These are phyloP conservation scores for Clavelina lepadiformis DNA, from an alignment of 23 tunicate genomes.

Conservation along the genomic window DNA sequence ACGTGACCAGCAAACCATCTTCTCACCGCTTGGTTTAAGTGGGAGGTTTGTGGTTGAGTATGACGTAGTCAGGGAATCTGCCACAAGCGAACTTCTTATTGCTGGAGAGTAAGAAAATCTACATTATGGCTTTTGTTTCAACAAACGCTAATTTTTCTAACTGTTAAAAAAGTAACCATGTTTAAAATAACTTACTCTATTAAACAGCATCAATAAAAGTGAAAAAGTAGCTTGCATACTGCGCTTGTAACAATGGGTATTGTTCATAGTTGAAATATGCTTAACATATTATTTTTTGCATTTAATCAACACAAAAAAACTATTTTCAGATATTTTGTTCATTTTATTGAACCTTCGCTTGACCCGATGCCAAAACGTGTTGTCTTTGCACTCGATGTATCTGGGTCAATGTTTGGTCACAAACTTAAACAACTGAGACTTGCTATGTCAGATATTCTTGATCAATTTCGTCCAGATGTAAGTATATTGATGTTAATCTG, in stretches of 20 bases:
- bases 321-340: conserved; percentile 25
- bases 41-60: conserved; percentile 47
- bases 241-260: too few species aligned
- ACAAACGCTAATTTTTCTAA: too few species aligned
- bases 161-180: too few species aligned
- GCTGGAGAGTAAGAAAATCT: background rate
- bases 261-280: too few species aligned
- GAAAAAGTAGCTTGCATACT: too few species aligned
- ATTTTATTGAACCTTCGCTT: conserved; percentile 18
- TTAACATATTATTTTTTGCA: background rate
- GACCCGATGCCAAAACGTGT: conserved; percentile 36
- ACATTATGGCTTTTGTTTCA: too few species aligned
- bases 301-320: background rate
- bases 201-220: too few species aligned
- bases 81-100: background rate
- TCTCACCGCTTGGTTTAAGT: conserved; percentile 44
- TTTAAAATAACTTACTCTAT: too few species aligned
- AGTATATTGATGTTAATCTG: background rate
- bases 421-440: conserved; percentile 33
- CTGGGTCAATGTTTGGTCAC: conserved; percentile 56
- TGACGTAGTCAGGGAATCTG: conserved; percentile 10
- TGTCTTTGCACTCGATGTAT: conserved; percentile 44
- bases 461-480: conserved; percentile 15
- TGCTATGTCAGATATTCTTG: conserved; percentile 35
- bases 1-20: conserved; percentile 12